These are phyloP conservation scores for Apoda limacodes DNA, from an alignment of 2,888 invertebrate species.

Conservation along the genomic window DNA sequence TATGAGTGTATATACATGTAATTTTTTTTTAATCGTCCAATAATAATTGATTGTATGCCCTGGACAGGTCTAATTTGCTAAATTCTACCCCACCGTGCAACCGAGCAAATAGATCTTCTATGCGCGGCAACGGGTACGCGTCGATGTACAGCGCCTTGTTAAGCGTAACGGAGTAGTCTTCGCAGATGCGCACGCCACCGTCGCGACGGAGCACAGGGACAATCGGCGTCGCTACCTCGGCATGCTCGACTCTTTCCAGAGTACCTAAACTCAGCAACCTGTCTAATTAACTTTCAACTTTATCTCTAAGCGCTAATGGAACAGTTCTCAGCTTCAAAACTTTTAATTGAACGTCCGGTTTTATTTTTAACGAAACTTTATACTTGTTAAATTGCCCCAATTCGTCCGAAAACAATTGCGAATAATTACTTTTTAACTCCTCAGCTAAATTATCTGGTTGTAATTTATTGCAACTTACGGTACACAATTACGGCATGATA, in stretches of 20 bases:
- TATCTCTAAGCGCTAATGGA: conserved; percentile 13
- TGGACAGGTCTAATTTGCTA: conserved; percentile 18
- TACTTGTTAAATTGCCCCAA: conserved; percentile 16
- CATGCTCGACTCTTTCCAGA: conserved; percentile 11
- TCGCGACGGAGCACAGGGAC: conserved; percentile 13
- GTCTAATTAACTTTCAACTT: conserved; percentile 14
- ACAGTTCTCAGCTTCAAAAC: conserved; percentile 15
- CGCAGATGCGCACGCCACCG: conserved; percentile 12
- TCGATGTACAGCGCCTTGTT: too few relatives aligned
- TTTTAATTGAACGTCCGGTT: conserved; percentile 7
- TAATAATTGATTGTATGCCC: conserved; percentile 16
- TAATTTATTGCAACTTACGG: too few relatives aligned
- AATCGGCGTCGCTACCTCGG: conserved; percentile 13
- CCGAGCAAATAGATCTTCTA: conserved; percentile 21
- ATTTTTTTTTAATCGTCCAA: too few relatives aligned
- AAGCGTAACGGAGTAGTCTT: conserved; percentile 15
- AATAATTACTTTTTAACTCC: too few relatives aligned
- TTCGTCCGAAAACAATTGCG: too few relatives aligned
- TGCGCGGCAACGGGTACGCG: conserved; percentile 20
- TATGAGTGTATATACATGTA: conserved; percentile 14
- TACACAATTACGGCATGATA: too few relatives aligned
- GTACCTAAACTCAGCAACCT: conserved; percentile 13
- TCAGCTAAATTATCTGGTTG: too few relatives aligned
- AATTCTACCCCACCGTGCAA: conserved; percentile 17
- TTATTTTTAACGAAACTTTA: conserved; percentile 13